Evolutionary conservation across 2,888 invertebrate species (phyloP), one percentile per base, ranked within the genome.

Genomic region (Drosophila fungiperda): DNA sequence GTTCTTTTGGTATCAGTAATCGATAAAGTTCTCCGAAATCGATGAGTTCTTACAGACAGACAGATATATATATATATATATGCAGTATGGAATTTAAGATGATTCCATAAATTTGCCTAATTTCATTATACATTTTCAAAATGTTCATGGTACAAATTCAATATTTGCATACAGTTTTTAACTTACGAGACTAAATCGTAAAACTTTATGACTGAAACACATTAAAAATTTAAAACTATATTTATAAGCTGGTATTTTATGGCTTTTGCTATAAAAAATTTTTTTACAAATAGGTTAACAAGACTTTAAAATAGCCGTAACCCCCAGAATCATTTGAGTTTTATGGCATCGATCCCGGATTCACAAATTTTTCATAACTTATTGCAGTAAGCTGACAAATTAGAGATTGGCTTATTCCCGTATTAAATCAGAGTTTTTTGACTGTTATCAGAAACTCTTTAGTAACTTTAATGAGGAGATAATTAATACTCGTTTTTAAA

Each of bases 401-500:
- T 26, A 36, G 20, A 53, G 17, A 7, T 36, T 7, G 26, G 12
- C 17, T 54, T 12, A 23, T 36, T 35, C 35, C 15, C 23, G 35
- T 17, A 11, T 54, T 15, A 9, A 20, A 1, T 9, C 9, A 50
- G 49, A 29, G 32, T n/a, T n/a, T n/a, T n/a, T 50, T 0, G 3
- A 20, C 20, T 6, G 8, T 26, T 23, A 48, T 20, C 17, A 11
- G 8, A 6, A 32, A 52, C 35, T 35, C 17, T 54, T 54, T 23
- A 11, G 36, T 53, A 53, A 54, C 17, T 55, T 26, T 11, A 26
- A 36, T 29, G 50, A 53, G 20, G 33, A 1, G 12, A 48, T 60
- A 55, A 75, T 68, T 57, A 57, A 48, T 23, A 48, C 49, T 62
- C 45, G 59, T 55, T 55, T 40, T 35, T 36, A 48, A 49, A 38